Evolutionary conservation across 2,113 vertebrate genomes (phyloP).

Genomic region (Caloenas nicobarica): DNA sequence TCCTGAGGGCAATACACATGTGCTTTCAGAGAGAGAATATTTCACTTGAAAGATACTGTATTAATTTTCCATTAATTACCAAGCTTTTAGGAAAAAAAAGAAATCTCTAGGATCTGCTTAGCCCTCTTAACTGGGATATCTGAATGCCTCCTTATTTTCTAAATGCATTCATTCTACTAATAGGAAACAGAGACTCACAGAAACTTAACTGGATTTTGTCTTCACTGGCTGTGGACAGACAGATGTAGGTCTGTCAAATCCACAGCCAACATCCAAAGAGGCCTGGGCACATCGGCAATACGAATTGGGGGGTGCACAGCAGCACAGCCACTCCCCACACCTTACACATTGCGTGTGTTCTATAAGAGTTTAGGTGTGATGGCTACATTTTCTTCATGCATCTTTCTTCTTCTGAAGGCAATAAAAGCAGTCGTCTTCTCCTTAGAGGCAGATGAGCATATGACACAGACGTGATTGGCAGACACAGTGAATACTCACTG

Average conservation of each 20-base stretch:
- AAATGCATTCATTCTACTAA: not conserved
- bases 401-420: not conserved
- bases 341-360: accelerated
- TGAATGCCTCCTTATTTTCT: not conserved
- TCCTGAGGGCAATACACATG: not conserved
- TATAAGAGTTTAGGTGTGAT: accelerated
- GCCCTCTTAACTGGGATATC: not conserved
- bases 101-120: not conserved
- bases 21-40: not conserved
- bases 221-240: not conserved
- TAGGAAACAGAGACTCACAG: not conserved
- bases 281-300: not conserved
- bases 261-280: not conserved
- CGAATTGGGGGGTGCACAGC: accelerated
- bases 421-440: not conserved
- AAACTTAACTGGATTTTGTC: not conserved
- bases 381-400: not conserved
- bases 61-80: not conserved
- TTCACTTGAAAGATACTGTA: not conserved
- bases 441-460: not conserved
- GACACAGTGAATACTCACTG: not conserved
- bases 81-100: not conserved
- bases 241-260: not conserved
- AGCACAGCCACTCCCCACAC: not conserved
- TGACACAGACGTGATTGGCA: not conserved